Evolutionary conservation across 2,888 invertebrate genomes (phyloP), one percentile per base, ranked within the genome.

Genomic region (Drosophila prostipennis): DNA sequence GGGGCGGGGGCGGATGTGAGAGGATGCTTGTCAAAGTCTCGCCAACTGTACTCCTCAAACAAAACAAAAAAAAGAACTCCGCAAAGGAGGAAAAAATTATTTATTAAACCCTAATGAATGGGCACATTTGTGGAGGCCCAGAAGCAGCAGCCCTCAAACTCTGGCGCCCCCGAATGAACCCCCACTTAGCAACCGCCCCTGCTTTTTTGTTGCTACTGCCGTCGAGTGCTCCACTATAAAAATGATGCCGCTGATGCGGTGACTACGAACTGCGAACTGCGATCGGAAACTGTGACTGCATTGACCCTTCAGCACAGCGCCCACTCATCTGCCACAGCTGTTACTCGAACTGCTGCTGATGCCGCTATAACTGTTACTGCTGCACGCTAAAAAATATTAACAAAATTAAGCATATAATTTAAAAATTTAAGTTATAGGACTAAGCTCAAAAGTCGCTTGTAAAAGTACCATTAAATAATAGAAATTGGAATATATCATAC

Each of bases 71-170:
- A 64, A 71, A 53, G 72, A 79, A 52, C 54, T 43, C 43, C 52
- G 55, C 42, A 45, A 40, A 37, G 52, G 56, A 39, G 52, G n/a
- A 57, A 58, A 64, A 71, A 76, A 58, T 74, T 82, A 86, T 88
- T 88, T 82, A 87, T 88, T 88, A 82, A 88, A 63, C 82, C 76
- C 76, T 89, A 88, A 82, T 88, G 82, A 83, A 82, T 88, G 87
- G 78, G 82, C 82, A 88, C 84, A 82, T 82, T 88, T 87, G 56
- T 65, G 56, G 65, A 67, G 72, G 67, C 76, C 57, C 64, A 37
- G 73, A 37, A 42, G 73, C 43, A 63, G 40, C 63, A 19, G 64
- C 42, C 32, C 60, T 59, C 72, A 37, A 53, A 39, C 43, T 29
- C 16, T 16, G 26, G 14, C 59, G 59, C 16, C 23, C 23, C 43